These are phyloP conservation scores for Xenopus borealis DNA, from an alignment of 2,113 vertebrate species.

Conservation along the genomic window DNA sequence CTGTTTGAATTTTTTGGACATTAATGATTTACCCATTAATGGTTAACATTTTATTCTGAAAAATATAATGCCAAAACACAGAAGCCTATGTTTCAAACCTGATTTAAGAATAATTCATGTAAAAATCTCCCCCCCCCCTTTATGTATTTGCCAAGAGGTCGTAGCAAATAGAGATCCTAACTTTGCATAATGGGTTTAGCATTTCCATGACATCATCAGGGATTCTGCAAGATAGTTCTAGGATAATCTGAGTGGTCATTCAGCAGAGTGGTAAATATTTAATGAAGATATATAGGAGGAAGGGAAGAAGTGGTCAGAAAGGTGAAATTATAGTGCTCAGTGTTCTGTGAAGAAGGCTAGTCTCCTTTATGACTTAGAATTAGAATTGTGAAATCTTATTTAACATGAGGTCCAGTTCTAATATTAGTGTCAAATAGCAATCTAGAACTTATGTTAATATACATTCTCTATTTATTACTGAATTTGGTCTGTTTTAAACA, in stretches of 20 bases:
- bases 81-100: constrained; percentile 63
- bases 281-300: constrained; percentile 91
- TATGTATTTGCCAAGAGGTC: constrained; percentile 67
- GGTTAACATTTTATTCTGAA: no score
- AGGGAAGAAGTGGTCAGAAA: constrained; percentile 89
- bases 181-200: constrained; percentile 83
- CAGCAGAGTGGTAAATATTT: constrained; percentile 95
- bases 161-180: constrained; percentile 69
- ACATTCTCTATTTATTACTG: constrained; percentile 46
- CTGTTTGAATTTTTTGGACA: no score
- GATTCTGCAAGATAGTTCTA: constrained; percentile 76
- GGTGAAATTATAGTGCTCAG: constrained; percentile 78
- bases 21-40: no score
- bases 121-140: constrained; percentile 67
- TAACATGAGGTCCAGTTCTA: constrained; percentile 30
- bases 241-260: constrained; percentile 87
- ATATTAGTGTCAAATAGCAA: constrained; percentile 49
- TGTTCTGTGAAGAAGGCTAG: constrained; percentile 61
- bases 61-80: constrained; percentile 1
- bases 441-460: constrained; percentile 28
- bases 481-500: not conserved
- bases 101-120: constrained; percentile 74
- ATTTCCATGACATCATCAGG: constrained; percentile 85
- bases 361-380: constrained; percentile 57
- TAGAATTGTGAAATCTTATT: constrained; percentile 49